Evolutionary conservation across 2,888 invertebrate species (phyloP).

Genomic region (Nudaria mundana): DNA sequence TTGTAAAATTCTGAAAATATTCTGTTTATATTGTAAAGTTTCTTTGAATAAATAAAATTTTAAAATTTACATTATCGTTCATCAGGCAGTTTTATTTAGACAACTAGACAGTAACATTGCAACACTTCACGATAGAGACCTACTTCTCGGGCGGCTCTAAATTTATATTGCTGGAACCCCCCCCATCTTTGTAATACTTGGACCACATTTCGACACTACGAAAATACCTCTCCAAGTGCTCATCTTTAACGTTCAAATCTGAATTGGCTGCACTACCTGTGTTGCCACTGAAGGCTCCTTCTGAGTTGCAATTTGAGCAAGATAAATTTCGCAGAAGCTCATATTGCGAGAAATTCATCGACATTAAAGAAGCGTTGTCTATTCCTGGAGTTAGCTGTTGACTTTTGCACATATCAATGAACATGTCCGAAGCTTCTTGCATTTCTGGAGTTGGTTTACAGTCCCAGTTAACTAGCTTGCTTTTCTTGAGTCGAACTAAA

Average conservation of each 20-base stretch:
- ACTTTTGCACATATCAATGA: slow-evolving; percentile 40
- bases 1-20: slow-evolving; percentile 76
- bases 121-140: slow-evolving; percentile 1
- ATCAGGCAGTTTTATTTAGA: slow-evolving; percentile 60
- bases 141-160: slow-evolving; percentile 42
- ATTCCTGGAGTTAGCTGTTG: slow-evolving; percentile 28
- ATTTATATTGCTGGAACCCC: slow-evolving; percentile 35
- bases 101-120: slow-evolving; percentile 9
- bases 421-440: slow-evolving; percentile 40
- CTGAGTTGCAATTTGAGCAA: slow-evolving; percentile 59
- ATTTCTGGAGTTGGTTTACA: slow-evolving; percentile 24
- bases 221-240: slow-evolving; percentile 67
- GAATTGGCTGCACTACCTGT: slow-evolving; percentile 48
- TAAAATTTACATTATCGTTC: slow-evolving; percentile 79
- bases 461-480: slow-evolving; percentile 53
- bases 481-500: slow-evolving; percentile 57
- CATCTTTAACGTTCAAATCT: slow-evolving; percentile 52
- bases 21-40: slow-evolving; percentile 78
- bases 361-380: slow-evolving; percentile 59
- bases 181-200: slow-evolving; percentile 33
- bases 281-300: slow-evolving; percentile 57
- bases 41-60: slow-evolving; percentile 79
- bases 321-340: slow-evolving; percentile 68
- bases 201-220: slow-evolving; percentile 67
- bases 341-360: slow-evolving; percentile 71